Evolutionary conservation across 2,797 vertebrate species (phyloP), one percentile per base, ranked within the genome.

Genomic region (Macroramphosus scolopax): DNA sequence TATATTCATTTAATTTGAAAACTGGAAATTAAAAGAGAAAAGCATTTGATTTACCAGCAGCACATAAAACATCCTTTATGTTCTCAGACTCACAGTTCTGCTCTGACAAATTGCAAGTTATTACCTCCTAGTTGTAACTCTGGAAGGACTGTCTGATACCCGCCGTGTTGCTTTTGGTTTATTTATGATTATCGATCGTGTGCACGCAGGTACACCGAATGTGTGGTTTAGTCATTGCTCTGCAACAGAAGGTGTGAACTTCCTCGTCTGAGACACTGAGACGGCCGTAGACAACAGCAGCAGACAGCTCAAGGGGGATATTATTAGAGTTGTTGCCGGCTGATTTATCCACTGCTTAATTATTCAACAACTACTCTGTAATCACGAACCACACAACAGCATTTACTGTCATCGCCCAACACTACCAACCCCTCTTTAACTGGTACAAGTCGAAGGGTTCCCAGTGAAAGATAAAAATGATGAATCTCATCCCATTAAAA

Each of bases 341-440:
- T 63, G 35, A 67, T 75, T 78, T 72, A 68, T 68, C 76, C 48
- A 6, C 77, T 52, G 74, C 59, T 80, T 78, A 82, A 85, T 87
- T 77, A 87, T 60, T 57, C n/a, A n/a, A n/a, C n/a, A n/a, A 34
- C 68, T 66, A 75, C 81, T 69, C 64, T 82, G 54, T 75, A 84
- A 85, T 84, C 82, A 82, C 17, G 15, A 1, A 25, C 50, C 55
- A 65, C 76, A 71, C 65, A 62, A 79, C 45, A 65, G 53, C 54
- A 78, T 76, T 87, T 83, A 82, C 73, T 80, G 64, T 75, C 73
- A 68, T 28, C 9, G 1, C 38, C 32, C 8, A 15, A 14, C 26
- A n/a, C n/a, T n/a, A n/a, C n/a, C n/a, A n/a, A n/a, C n/a, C n/a
- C n/a, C n/a, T n/a, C n/a, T n/a, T n/a, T n/a, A n/a, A n/a, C n/a